phyloP scores from a whole-genome alignment of 2,888 invertebrate species.

The Rhagonycha fulva region DNA sequence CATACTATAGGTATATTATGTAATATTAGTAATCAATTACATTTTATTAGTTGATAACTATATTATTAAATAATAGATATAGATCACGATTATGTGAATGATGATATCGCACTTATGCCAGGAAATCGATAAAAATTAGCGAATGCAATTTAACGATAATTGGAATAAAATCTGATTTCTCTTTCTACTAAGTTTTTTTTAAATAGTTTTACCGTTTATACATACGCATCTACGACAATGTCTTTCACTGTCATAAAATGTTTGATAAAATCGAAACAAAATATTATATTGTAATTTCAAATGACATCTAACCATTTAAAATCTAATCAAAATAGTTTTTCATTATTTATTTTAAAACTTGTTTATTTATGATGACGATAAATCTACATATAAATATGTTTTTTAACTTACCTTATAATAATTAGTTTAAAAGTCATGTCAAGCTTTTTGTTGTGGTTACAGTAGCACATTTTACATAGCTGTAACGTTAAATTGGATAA shows the following conservation, averaged over 20 bases:
- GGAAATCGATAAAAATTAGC: too few relatives aligned
- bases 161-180: too few relatives aligned
- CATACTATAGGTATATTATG: neutral
- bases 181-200: too few relatives aligned
- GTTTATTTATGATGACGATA: neutral
- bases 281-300: neutral
- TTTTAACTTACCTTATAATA: neutral
- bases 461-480: neutral
- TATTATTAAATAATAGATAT: neutral
- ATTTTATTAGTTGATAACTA: neutral
- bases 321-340: neutral
- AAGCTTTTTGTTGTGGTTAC: neutral
- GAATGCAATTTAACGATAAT: neutral
- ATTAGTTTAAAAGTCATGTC: neutral
- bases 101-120: neutral
- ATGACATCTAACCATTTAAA: neutral
- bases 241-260: neutral
- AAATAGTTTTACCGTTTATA: too few relatives aligned
- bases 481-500: neutral
- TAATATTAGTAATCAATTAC: neutral
- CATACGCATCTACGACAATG: neutral
- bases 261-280: neutral
- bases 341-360: neutral
- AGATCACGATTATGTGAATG: neutral
- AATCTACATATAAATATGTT: neutral